These are phyloP conservation scores for Sciaenops ocellatus DNA, from an alignment of 2,797 vertebrate species.

Conservation along the genomic window DNA sequence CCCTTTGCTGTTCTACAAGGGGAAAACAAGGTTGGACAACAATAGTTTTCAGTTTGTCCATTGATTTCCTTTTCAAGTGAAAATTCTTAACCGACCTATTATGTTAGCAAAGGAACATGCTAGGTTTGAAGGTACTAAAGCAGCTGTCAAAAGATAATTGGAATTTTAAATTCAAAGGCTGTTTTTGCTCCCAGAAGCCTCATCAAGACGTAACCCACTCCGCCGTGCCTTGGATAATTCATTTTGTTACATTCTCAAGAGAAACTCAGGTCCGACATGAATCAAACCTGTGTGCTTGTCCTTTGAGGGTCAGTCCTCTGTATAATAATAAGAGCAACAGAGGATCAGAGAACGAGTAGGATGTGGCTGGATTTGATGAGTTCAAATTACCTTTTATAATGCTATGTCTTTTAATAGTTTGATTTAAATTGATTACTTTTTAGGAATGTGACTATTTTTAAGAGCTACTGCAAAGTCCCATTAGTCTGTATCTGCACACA, in stretches of 20 bases:
- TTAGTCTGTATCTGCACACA: no score
- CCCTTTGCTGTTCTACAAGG: background rate
- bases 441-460: no score
- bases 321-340: conserved; percentile 1
- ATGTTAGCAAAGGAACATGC: background rate
- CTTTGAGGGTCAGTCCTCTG: conserved; percentile 2
- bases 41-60: background rate
- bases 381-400: no score
- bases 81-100: conserved; percentile 18
- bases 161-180: conserved; percentile 42
- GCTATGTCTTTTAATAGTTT: no score
- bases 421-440: no score
- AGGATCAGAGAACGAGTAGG: conserved; percentile 7
- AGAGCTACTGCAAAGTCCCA: no score
- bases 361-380: conserved; percentile 1
- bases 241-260: conserved; percentile 31
- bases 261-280: conserved; percentile 7
- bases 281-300: conserved; percentile 13
- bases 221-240: conserved; percentile 18
- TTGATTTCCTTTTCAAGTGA: conserved; percentile 30
- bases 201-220: conserved; percentile 12
- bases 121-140: background rate
- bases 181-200: conserved; percentile 26
- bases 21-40: background rate
- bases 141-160: conserved; percentile 44